These are phyloP conservation scores for Thaleichthys pacificus DNA, from an alignment of 2,797 vertebrate species.

Conservation along the genomic window DNA sequence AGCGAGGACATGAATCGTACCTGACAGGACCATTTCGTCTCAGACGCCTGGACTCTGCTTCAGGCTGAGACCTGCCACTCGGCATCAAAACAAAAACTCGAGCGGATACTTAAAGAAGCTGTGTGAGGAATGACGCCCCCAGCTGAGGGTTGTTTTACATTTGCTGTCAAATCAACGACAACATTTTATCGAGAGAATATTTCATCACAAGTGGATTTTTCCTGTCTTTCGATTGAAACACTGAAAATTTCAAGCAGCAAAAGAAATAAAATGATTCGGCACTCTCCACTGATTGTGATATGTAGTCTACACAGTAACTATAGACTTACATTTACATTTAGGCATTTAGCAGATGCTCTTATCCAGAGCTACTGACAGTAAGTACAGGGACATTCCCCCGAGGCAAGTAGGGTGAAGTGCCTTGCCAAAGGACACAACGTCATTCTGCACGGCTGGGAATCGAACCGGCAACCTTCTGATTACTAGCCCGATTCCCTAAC, in stretches of 20 bases:
- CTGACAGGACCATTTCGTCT: conserved; percentile 63
- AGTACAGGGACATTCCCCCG: no score
- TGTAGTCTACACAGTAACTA: neutral
- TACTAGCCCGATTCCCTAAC: no score
- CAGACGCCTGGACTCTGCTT: conserved; percentile 46
- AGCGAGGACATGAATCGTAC: conserved; percentile 48
- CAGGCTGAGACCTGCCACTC: conserved; percentile 31
- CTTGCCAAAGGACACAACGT: no score
- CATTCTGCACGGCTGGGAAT: no score
- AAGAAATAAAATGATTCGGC: neutral
- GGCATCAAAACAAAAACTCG: conserved; percentile 52
- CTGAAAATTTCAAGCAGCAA: neutral
- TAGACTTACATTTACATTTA: neutral
- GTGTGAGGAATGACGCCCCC: conserved; percentile 35
- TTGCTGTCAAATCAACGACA: conserved; percentile 24
- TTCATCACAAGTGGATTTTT: conserved; percentile 16
- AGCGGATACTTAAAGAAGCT: conserved; percentile 23
- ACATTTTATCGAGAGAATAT: conserved; percentile 18
- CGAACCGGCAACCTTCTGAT: no score
- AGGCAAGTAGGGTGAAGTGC: no score
- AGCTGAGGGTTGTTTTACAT: conserved; percentile 18
- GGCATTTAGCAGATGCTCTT: no score
- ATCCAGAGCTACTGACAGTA: no score
- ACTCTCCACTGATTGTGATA: neutral
- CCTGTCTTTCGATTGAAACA: neutral